phyloP scores from a whole-genome alignment of 2,113 vertebrate species.

The Pedionomus torquatus region DNA sequence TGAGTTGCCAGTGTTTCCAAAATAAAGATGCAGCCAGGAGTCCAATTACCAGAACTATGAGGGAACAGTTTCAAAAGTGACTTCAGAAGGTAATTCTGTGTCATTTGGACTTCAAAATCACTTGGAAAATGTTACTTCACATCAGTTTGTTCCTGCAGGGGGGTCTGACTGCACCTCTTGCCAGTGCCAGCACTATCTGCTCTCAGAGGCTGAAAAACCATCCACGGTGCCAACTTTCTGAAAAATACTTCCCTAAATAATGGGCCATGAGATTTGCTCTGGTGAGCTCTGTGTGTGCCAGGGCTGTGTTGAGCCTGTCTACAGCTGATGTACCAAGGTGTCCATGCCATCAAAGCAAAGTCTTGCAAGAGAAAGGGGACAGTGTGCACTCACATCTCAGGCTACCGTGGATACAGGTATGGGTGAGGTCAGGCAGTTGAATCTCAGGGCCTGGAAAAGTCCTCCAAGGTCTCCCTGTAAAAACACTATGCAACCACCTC shows the following conservation, averaged over 20 bases:
- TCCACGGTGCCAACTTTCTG: background rate
- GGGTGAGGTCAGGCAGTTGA: background rate
- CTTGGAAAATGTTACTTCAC: slow-evolving; percentile 41
- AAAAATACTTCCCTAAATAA: background rate
- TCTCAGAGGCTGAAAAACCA: background rate
- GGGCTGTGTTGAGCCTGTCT: background rate
- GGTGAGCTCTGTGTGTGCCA: background rate
- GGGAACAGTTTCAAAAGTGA: slow-evolving; percentile 17
- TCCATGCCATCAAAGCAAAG: background rate
- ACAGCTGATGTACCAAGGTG: background rate
- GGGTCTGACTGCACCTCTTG: background rate
- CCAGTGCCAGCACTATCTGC: background rate
- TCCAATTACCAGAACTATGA: background rate
- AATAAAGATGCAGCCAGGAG: background rate
- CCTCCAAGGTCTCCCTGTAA: background rate
- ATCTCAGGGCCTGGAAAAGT: background rate
- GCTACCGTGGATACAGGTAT: background rate
- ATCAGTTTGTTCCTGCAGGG: background rate
- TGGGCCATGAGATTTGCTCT: background rate
- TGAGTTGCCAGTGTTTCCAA: background rate
- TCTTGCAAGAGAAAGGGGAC: background rate
- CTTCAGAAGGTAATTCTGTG: slow-evolving; percentile 28
- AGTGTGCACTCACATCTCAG: background rate
- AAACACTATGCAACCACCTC: background rate
- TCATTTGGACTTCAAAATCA: background rate